Evolutionary conservation across 2,797 vertebrate genomes (phyloP).

Genomic region (Furcifer pardalis): DNA sequence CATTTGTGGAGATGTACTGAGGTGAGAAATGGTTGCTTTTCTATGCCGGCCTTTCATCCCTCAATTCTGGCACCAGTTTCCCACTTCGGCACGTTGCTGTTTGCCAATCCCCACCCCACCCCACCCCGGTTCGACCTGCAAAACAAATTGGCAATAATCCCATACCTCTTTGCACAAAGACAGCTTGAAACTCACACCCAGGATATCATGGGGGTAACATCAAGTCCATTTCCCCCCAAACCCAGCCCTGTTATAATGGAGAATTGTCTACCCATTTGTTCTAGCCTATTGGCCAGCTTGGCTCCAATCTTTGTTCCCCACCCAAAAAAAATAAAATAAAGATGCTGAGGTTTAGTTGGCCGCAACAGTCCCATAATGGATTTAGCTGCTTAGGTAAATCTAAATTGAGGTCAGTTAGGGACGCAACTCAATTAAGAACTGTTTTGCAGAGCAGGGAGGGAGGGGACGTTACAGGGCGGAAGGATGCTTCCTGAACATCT

Average conservation of each 20-base stretch:
- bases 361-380: not conserved
- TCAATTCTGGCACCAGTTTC: not conserved
- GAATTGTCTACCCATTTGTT: not conserved
- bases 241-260: not conserved
- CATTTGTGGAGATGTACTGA: not conserved
- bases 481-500: slow-evolving; percentile 23
- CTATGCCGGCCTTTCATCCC: not conserved
- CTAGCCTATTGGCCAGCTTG: not conserved
- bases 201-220: not conserved
- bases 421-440: not conserved
- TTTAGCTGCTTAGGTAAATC: slow-evolving; percentile 36
- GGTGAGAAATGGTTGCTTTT: not conserved
- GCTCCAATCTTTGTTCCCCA: not conserved
- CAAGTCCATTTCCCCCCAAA: too few species aligned
- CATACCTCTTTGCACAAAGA: not conserved
- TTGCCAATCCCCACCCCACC: too few species aligned
- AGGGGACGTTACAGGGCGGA: not conserved
- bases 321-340: not conserved
- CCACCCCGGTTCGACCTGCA: too few species aligned
- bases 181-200: not conserved
- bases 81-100: fast-evolving
- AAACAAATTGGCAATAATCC: not conserved
- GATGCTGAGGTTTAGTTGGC: not conserved
- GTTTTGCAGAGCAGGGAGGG: not conserved
- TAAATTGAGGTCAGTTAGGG: slow-evolving; percentile 36